Percentiles rank a stretch among this genome's conserved stretches.
These are phyloP conservation scores for Melikaiella ostensackeni DNA, from an alignment of 2,888 invertebrate species.

Conservation along the genomic window DNA sequence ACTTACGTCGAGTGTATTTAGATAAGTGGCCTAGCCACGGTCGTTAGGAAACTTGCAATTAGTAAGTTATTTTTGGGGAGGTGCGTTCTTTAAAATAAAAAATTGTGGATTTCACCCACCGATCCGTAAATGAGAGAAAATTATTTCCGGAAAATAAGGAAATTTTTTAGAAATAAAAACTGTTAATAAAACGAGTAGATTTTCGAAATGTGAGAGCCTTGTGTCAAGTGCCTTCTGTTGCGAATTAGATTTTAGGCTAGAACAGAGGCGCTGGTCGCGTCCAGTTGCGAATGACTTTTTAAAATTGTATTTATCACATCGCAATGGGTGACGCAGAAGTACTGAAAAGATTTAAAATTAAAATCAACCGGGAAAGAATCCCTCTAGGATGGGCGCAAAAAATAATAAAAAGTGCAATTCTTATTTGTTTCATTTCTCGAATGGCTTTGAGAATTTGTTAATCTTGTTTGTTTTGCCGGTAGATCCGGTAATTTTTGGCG, in stretches of 20 bases:
- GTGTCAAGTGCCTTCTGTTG: conserved; percentile 77
- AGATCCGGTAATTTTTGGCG: not conserved
- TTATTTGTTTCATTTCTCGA: conserved; percentile 15
- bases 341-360: conserved; percentile 44
- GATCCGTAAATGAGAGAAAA: not conserved
- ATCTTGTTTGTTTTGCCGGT: not conserved
- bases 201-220: conserved; percentile 75
- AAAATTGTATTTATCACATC: conserved; percentile 68
- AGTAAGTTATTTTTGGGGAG: not conserved
- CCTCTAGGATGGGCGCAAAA: conserved; percentile 5
- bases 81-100: no score
- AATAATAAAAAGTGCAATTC: conserved; percentile 38
- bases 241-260: conserved; percentile 74
- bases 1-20: conserved; percentile 39
- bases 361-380: conserved; percentile 21
- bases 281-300: conserved; percentile 71
- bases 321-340: conserved; percentile 55
- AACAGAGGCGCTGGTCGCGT: conserved; percentile 75
- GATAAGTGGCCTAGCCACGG: not conserved
- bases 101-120: conserved; percentile 4
- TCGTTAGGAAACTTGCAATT: not conserved
- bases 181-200: conserved; percentile 36
- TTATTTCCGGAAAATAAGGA: not conserved
- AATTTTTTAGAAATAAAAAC: conserved; percentile 4
- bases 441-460: conserved; percentile 30